phyloP scores from a whole-genome alignment of 1,140 invertebrate species.

The Gonioctena quinquepunctata region DNA sequence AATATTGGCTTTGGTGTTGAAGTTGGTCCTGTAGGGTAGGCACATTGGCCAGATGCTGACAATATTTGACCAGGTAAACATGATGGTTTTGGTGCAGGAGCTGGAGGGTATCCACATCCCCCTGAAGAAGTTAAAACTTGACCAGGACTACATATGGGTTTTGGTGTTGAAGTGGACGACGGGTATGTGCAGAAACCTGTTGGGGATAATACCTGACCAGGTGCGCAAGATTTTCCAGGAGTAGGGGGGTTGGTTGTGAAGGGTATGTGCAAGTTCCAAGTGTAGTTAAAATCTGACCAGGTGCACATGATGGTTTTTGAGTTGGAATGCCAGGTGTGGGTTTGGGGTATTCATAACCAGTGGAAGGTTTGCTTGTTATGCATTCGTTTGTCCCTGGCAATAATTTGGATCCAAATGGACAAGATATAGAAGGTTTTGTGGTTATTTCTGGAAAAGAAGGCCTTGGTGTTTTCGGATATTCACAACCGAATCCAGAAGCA shows the following conservation, averaged over 20 bases:
- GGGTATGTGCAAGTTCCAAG: constrained; percentile 9
- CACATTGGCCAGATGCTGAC: background rate
- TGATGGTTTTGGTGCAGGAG: background rate
- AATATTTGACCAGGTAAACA: background rate
- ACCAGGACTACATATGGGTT: background rate
- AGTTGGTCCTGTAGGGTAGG: background rate
- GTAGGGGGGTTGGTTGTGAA: background rate
- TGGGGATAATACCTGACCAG: background rate
- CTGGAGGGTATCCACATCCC: background rate
- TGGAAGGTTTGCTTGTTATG: background rate
- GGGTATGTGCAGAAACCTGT: background rate
- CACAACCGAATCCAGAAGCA: background rate
- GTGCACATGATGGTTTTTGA: background rate
- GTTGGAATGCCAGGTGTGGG: background rate
- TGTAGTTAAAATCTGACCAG: background rate
- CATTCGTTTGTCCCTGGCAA: background rate
- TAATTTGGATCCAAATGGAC: constrained; percentile 19
- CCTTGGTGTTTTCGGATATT: background rate
- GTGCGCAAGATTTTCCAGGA: background rate
- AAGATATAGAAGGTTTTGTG: background rate
- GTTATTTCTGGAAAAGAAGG: background rate
- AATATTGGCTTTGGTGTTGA: background rate
- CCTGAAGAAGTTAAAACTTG: background rate
- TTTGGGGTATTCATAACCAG: background rate
- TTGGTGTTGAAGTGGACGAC: background rate